Base-by-base conservation (phyloP, 1,140 invertebrate species). In the Micrasema minimum region DNA sequence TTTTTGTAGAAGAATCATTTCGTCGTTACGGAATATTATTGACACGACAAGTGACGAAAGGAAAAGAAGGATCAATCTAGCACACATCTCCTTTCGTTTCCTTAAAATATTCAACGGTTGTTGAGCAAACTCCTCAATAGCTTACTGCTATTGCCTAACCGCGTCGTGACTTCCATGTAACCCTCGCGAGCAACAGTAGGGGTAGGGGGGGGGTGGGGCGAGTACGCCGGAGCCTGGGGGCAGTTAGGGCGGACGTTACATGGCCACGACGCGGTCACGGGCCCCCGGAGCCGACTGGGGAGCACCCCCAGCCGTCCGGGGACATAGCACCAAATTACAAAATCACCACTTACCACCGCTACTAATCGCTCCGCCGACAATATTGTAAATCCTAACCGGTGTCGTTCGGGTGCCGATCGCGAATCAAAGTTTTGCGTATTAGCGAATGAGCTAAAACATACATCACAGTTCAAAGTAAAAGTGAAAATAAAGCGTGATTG, bases 51-150 rank as follows among this genome's bases (percentile, higher is more conserved):
- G n/a, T n/a, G n/a, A n/a, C 11, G 37, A 31, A 20, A 23, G 23
- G 41, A 23, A 6, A 23, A 45, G 37, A 43, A 70, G 72, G 67
- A 66, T 57, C 48, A 31, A 43, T 37, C 61, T 14, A 14, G 3
- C 69, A 51, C 61, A 11, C 69, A 35, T 71, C 66, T 7, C 53
- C 69, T 68, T 46, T 50, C 61, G 64, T 61, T 35, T 26, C 57
- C 66, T 75, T 75, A 75, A 71, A 45, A 75, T 64, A 64, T 64
- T 69, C 61, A 41, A 69, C 48, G 66, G 53, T 67, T 70, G 67
- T 64, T 50, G 38, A 45, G 38, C 50, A 69, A 69, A 41, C 61
- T 55, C 48, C 55, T 66, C 41, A 55, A 71, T 66, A 20, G 48
- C 69, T 48, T 65, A 65, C 46, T 53, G 50, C 73, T 57, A 72